Evolutionary conservation across 2,888 invertebrate genomes (phyloP).

Genomic region (Nipponacmea schrenckii): DNA sequence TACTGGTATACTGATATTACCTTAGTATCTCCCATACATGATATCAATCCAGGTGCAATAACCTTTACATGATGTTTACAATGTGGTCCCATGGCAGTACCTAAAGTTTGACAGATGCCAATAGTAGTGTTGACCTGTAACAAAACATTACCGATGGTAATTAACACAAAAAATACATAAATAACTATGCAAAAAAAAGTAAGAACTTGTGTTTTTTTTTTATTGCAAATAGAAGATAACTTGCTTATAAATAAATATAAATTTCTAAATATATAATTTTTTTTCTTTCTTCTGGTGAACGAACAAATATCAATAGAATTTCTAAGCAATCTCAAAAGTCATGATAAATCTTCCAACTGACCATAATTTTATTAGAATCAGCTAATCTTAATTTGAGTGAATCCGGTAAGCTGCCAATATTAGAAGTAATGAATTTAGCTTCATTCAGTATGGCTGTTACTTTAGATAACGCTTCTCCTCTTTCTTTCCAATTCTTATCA

Average conservation of each 20-base stretch:
- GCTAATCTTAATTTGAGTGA: constrained; percentile 81
- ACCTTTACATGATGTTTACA: constrained; percentile 83
- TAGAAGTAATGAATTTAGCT: constrained; percentile 83
- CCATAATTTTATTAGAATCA: constrained; percentile 91
- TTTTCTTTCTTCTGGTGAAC: no score
- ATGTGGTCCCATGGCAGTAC: constrained; percentile 82
- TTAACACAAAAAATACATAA: no score
- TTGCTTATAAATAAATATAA: no score
- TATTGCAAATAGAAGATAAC: no score
- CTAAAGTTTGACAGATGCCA: constrained; percentile 84
- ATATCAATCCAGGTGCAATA: constrained; percentile 85
- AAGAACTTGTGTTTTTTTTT: no score
- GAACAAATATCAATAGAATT: no score
- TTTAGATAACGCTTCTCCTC: constrained; percentile 81
- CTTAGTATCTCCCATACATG: constrained; percentile 77
- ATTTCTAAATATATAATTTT: no score
- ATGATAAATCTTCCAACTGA: constrained; percentile 34
- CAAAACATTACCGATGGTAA: no score
- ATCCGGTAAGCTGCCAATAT: constrained; percentile 85
- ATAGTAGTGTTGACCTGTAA: constrained; percentile 80
- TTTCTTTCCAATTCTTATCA: constrained; percentile 81
- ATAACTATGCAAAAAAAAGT: no score
- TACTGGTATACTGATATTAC: constrained; percentile 69
- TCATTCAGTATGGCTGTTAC: constrained; percentile 78
- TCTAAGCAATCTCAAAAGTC: no score